phyloP scores from a whole-genome alignment of 2,797 vertebrate species.

The Cryptoblepharus egeriae region DNA sequence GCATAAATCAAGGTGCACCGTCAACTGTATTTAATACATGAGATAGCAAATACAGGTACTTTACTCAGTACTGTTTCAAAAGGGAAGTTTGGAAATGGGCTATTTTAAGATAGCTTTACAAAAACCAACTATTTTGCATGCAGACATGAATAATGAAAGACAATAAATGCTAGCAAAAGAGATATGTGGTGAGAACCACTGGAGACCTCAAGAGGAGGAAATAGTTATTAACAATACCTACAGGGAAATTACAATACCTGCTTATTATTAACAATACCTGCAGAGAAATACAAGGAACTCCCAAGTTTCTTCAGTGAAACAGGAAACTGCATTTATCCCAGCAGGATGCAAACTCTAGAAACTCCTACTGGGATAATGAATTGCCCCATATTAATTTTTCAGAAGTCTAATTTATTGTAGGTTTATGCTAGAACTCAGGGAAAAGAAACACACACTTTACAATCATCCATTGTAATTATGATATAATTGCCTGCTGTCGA shows the following conservation, averaged over 20 bases:
- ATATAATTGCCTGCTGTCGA: neutral
- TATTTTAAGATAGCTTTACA: slow-evolving; percentile 29
- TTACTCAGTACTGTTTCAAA: too few relatives aligned
- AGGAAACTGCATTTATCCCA: slow-evolving; percentile 46
- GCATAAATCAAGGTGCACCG: too few relatives aligned
- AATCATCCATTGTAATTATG: slow-evolving; percentile 16
- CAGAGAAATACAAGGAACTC: slow-evolving; percentile 59
- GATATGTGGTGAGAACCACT: slow-evolving; percentile 52
- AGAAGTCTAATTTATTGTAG: slow-evolving; percentile 49
- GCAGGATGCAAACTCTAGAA: slow-evolving; percentile 31
- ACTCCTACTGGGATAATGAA: slow-evolving; percentile 41
- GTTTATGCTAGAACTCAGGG: slow-evolving; percentile 43
- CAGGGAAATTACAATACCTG: too few relatives aligned
- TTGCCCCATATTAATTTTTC: slow-evolving; percentile 45
- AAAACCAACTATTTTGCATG: slow-evolving; percentile 29
- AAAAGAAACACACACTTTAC: slow-evolving; percentile 28
- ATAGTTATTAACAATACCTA: slow-evolving; percentile 17
- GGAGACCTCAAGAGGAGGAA: slow-evolving; percentile 36
- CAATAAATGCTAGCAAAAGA: slow-evolving; percentile 31
- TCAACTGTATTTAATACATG: too few relatives aligned
- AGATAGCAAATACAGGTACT: too few relatives aligned
- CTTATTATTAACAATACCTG: too few relatives aligned
- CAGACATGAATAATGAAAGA: slow-evolving; percentile 50
- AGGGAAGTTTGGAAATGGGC: neutral
- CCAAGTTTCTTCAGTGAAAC: slow-evolving; percentile 24